Conservation (phyloP, 1,140 invertebrate species). For the Dreissena polymorpha region DNA sequence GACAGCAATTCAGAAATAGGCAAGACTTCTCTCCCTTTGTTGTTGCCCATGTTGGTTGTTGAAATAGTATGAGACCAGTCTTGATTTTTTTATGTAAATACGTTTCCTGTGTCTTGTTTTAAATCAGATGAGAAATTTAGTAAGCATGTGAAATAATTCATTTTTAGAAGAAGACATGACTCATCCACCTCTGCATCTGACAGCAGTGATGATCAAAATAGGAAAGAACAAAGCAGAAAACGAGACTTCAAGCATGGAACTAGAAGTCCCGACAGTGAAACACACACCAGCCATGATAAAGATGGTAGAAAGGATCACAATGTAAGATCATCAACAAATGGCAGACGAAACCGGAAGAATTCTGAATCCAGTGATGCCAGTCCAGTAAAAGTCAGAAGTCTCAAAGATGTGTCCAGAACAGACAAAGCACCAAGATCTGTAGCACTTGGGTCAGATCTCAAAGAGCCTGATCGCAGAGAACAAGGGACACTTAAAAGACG, state of each 20-base stretch:
- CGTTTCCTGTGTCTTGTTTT: no score
- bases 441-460: no score
- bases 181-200: conserved; percentile 24
- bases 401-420: not conserved
- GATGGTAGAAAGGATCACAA: not conserved
- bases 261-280: not conserved
- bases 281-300: not conserved
- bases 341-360: not conserved
- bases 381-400: not conserved
- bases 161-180: conserved; percentile 39
- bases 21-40: no score
- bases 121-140: no score
- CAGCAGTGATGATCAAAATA: conserved; percentile 9
- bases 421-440: no score
- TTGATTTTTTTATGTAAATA: no score
- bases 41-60: no score
- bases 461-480: no score
- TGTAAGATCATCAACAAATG: not conserved
- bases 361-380: conserved; percentile 7
- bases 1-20: no score
- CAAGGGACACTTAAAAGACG: no score
- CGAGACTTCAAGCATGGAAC: not conserved
- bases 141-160: no score
- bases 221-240: not conserved
- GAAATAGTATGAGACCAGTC: no score